A percentile compares a stretch with the other conserved stretches of the same genome.
These are phyloP conservation scores for Hirudo medicinalis DNA, from an alignment of 1,140 invertebrate species.

Conservation along the genomic window DNA sequence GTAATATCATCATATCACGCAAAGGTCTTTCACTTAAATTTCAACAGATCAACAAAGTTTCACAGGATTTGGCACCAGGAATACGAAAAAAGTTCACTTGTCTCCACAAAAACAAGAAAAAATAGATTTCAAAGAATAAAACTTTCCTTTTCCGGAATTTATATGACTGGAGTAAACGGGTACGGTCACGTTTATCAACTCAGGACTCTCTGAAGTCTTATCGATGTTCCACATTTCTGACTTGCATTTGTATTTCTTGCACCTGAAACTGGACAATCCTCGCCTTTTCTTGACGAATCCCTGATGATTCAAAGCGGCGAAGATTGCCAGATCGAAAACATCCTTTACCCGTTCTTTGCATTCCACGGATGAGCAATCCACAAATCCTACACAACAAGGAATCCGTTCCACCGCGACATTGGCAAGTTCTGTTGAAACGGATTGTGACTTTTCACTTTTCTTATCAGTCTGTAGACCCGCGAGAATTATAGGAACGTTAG, in stretches of 20 bases:
- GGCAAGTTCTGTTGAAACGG: slow-evolving; percentile 66
- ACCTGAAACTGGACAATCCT: neutral
- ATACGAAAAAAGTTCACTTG: too few relatives aligned
- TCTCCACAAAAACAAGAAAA: too few relatives aligned
- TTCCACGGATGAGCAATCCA: slow-evolving; percentile 47
- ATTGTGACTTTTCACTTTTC: slow-evolving; percentile 23
- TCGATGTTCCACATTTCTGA: slow-evolving; percentile 5
- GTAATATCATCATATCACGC: too few relatives aligned
- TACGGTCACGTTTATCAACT: too few relatives aligned
- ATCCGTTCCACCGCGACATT: slow-evolving; percentile 50
- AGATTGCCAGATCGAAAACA: slow-evolving; percentile 73
- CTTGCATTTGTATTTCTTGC: slow-evolving; percentile 14
- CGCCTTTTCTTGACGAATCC: slow-evolving; percentile 16
- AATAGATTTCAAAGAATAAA: too few relatives aligned
- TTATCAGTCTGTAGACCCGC: slow-evolving; percentile 48
- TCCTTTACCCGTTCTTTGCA: slow-evolving; percentile 50
- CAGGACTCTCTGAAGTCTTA: too few relatives aligned
- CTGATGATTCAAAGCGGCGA: slow-evolving; percentile 50
- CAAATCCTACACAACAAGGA: neutral
- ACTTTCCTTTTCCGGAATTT: too few relatives aligned
- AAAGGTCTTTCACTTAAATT: too few relatives aligned
- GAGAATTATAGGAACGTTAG: slow-evolving; percentile 66
- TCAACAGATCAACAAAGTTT: too few relatives aligned
- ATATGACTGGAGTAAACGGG: too few relatives aligned
- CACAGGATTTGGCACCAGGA: too few relatives aligned